Evolutionary conservation across 2,113 vertebrate genomes (phyloP).

Genomic region (Eonycteris spelaea): DNA sequence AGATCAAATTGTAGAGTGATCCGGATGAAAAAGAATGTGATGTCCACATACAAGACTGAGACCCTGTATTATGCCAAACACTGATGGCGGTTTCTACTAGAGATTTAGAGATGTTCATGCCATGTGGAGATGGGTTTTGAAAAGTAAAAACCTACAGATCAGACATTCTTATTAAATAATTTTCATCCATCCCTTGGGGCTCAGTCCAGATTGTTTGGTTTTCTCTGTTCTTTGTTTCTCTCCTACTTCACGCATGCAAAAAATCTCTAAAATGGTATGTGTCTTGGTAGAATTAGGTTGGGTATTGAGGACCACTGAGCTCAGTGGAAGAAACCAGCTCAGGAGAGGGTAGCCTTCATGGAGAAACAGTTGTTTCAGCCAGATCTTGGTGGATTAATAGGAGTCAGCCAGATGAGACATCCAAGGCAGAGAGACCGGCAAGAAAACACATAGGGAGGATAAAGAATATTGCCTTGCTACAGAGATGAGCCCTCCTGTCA

Average conservation of each 20-base stretch:
- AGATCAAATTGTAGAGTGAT: background rate
- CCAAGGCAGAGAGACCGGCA: background rate
- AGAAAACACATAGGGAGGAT: background rate
- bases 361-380: background rate
- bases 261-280: background rate
- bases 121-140: background rate
- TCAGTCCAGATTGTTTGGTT: background rate
- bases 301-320: background rate
- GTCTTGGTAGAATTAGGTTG: background rate
- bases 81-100: background rate
- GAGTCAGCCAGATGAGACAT: background rate
- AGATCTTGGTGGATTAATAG: background rate
- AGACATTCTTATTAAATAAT: background rate
- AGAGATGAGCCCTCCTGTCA: background rate
- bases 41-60: background rate
- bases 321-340: background rate
- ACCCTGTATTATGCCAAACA: background rate
- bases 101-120: background rate
- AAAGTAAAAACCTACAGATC: background rate
- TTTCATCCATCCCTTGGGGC: background rate
- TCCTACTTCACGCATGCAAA: background rate
- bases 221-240: background rate
- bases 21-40: background rate
- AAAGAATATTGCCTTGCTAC: background rate
- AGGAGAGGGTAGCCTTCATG: background rate